Percentiles rank a stretch among this genome's conserved stretches.
Conservation (phyloP, 2,888 invertebrate genomes). For the Loripinus fragilis region DNA sequence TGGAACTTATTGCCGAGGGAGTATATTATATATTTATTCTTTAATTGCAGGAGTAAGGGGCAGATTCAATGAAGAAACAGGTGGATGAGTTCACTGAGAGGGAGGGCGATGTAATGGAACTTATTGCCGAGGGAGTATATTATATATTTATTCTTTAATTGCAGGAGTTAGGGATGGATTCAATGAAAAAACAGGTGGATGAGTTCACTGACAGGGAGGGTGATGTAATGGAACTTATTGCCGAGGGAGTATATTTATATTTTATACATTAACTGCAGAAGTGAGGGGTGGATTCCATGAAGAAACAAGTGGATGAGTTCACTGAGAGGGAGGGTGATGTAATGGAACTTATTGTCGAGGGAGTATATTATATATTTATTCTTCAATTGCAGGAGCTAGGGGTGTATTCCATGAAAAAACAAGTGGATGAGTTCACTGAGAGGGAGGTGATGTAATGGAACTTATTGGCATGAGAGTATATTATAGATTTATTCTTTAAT, state of each 20-base stretch:
- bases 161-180: conserved; percentile 76
- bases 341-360: conserved; percentile 69
- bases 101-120: conserved; percentile 61
- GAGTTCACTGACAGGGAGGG: conserved; percentile 58
- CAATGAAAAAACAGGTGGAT: conserved; percentile 56
- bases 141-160: too few relatives aligned
- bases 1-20: conserved; percentile 69
- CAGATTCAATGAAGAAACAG: conserved; percentile 63
- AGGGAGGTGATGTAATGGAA: conserved; percentile 62
- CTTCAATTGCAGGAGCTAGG: conserved; percentile 79
- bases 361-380: too few relatives aligned
- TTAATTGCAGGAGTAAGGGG: conserved; percentile 76
- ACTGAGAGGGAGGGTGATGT: conserved; percentile 56
- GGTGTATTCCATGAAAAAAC: conserved; percentile 62
- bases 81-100: conserved; percentile 58
- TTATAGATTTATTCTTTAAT: conserved; percentile 74
- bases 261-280: too few relatives aligned
- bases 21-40: conserved; percentile 76
- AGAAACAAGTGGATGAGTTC: conserved; percentile 60
- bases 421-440: conserved; percentile 57
- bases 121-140: conserved; percentile 74
- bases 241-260: conserved; percentile 74
- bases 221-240: conserved; percentile 64
- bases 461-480: conserved; percentile 72
- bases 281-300: conserved; percentile 70